phyloP scores from a whole-genome alignment of 2,888 invertebrate species.

The Gortyna flavago region DNA sequence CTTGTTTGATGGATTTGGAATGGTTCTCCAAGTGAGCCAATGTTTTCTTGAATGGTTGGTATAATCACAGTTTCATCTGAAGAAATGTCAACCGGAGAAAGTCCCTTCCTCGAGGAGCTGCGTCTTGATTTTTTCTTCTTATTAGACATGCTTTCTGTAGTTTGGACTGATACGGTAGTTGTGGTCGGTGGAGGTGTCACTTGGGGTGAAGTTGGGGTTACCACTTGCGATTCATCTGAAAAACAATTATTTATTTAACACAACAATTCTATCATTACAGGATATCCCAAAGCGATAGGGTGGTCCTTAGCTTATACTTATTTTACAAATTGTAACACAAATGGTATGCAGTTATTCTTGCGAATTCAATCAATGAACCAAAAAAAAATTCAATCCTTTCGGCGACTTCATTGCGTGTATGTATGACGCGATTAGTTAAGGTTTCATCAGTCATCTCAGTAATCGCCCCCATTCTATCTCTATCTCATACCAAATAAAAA shows the following conservation, averaged over 20 bases:
- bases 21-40: neutral
- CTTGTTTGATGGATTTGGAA: neutral
- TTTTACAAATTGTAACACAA: too few species aligned
- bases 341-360: too few species aligned
- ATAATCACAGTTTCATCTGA: slow-evolving; percentile 23
- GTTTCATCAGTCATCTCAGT: neutral
- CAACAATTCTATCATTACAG: too few species aligned
- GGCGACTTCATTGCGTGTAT: too few species aligned
- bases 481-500: too few species aligned
- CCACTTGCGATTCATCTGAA: slow-evolving; percentile 4
- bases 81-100: neutral
- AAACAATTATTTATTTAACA: too few species aligned
- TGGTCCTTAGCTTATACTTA: too few species aligned
- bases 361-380: too few species aligned
- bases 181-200: neutral
- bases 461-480: neutral
- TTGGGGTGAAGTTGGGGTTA: neutral
- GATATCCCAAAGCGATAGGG: too few species aligned
- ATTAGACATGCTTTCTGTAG: neutral
- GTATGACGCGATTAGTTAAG: too few species aligned
- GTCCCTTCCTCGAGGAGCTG: neutral
- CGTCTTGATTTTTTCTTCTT: slow-evolving; percentile 14
- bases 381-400: too few species aligned
- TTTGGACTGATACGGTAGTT: slow-evolving; percentile 5
- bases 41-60: neutral